These are phyloP conservation scores for Recurvirostra avosetta DNA, from an alignment of 2,113 vertebrate genomes.

Conservation along the genomic window DNA sequence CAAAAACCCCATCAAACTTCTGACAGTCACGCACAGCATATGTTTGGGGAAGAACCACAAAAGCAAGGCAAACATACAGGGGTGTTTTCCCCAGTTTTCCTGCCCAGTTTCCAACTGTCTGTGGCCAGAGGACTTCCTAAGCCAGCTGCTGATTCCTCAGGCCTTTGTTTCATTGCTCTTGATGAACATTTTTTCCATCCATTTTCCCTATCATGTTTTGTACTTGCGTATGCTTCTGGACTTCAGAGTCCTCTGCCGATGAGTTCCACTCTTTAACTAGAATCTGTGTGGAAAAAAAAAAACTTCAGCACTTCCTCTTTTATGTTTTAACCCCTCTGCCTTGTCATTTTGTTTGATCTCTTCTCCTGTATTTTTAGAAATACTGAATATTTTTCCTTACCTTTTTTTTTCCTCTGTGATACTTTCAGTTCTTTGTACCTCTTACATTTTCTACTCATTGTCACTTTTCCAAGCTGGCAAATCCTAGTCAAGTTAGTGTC, in stretches of 20 bases:
- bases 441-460: neutral
- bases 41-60: neutral
- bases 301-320: fast-evolving
- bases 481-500: neutral
- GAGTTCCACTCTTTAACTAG: neutral
- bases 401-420: neutral
- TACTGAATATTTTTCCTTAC: neutral
- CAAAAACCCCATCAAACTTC: neutral
- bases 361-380: neutral
- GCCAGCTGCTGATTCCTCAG: neutral
- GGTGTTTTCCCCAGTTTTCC: neutral
- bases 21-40: neutral
- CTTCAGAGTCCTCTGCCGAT: neutral
- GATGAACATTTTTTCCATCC: neutral
- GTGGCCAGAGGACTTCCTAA: neutral
- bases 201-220: neutral
- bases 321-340: neutral
- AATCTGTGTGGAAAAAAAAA: neutral
- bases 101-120: neutral
- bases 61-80: neutral
- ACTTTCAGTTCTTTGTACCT: neutral
- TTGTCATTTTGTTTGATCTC: neutral
- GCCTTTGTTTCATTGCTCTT: neutral
- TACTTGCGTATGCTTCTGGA: neutral
- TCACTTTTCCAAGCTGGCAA: neutral